Base-by-base conservation (phyloP, 2,113 vertebrate genomes). In the Pitta sordida region DNA sequence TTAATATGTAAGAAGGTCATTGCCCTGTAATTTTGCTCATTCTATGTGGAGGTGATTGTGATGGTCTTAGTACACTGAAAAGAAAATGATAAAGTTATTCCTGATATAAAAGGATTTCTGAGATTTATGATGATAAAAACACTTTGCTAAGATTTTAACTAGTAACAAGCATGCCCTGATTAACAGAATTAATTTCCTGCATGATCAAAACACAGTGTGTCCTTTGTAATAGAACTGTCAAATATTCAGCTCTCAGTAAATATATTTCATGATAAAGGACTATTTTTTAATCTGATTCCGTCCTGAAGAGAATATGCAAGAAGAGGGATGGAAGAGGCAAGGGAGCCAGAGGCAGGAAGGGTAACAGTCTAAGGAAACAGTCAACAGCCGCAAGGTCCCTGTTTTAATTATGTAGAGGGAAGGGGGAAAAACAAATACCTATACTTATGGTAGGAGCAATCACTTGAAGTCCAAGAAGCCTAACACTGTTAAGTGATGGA, bases 111-210 rank as follows among this genome's bases (percentile, higher is more conserved):
- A 95, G 29, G 53, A 64, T 91, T 90, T 90, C 59, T 88, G 71
- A 92, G 53, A 73, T 93, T 79, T 71, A 41, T 60, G 32, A 58
- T n/a, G 59, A 90, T 93, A 79, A 77, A 92, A 93, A 26, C 52
- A 75, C 49, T 79, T 85, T 46, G 58, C 58, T 83, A 91, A 79
- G 52, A 79, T 91, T 95, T 91, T 73, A 85, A 60, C 62, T 49
- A 67, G n/a, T 87, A 95, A 85, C 27, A 91, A 85, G 75, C 74
- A 58, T 76, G 34, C 20, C 60, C 36, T 87, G 87, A 91, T 95
- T 89, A 95, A 60, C 41, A 79, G 74, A 82, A 83, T 95, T 92
- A 73, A 93, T 94, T 95, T 95, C 74, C 53, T 87, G 53, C 46
- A 90, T 91, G 78, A 91, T 93, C 67, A 88, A 89, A 96, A 93